Percentiles rank a stretch among this genome's conserved stretches.
Evolutionary conservation across 2,113 vertebrate species (phyloP).

Genomic region (Seriola quinqueradiata): DNA sequence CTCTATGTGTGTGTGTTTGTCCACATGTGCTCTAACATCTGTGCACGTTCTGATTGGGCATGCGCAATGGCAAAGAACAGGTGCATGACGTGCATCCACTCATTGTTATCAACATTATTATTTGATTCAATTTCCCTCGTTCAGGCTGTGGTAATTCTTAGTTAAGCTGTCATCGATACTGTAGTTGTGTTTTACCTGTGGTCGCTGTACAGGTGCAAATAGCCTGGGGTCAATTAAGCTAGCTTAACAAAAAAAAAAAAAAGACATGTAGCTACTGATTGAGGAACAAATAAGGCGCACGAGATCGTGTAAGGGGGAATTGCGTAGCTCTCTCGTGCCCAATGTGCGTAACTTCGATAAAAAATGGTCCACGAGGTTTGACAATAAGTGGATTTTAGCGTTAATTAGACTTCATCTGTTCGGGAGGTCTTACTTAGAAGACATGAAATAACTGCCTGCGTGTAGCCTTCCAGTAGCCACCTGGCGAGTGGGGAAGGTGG

Average conservation of each 20-base stretch:
- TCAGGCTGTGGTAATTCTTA: background rate
- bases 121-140: background rate
- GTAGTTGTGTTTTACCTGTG: background rate
- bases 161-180: background rate
- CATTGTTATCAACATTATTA: conserved; percentile 9
- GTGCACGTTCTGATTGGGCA: conserved; percentile 48
- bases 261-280: background rate
- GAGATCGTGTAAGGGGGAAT: background rate
- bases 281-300: background rate
- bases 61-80: conserved; percentile 66
- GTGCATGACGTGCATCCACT: conserved; percentile 45
- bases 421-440: background rate
- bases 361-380: background rate
- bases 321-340: background rate
- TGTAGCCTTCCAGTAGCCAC: conserved; percentile 6
- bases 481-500: conserved; percentile 28
- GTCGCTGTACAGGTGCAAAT: conserved; percentile 1
- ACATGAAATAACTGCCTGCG: background rate
- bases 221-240: conserved; percentile 17
- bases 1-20: background rate
- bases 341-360: background rate
- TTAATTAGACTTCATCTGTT: background rate
- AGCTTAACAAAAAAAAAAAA: background rate
- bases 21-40: conserved; percentile 39
- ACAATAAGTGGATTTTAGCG: background rate